A percentile compares a stretch with the other conserved stretches of the same genome.
phyloP scores from a whole-genome alignment of 2,113 vertebrate species.

The Vidua macroura region DNA sequence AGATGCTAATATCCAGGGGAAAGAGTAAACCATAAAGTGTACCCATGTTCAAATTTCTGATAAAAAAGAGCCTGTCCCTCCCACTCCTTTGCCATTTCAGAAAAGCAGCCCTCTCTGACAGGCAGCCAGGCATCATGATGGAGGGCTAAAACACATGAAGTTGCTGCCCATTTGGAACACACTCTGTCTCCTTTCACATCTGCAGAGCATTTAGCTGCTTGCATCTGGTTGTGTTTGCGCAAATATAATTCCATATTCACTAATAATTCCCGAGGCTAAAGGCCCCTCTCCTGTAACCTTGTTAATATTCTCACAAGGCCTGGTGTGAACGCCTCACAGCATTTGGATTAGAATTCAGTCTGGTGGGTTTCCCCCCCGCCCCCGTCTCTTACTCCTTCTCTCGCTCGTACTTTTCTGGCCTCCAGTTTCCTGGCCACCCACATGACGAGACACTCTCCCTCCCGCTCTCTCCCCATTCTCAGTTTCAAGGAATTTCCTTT shows the following conservation, averaged over 20 bases:
- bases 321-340: constrained; percentile 80
- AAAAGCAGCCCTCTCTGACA: constrained; percentile 43
- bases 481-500: constrained; percentile 83
- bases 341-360: constrained; percentile 80
- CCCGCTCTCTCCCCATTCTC: constrained; percentile 76
- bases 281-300: constrained; percentile 80
- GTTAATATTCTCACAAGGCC: constrained; percentile 85
- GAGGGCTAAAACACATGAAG: constrained; percentile 62
- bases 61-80: neutral
- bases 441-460: constrained; percentile 77
- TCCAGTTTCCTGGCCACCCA: constrained; percentile 91
- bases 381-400: constrained; percentile 66
- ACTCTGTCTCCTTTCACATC: constrained; percentile 77
- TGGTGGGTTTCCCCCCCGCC: constrained; percentile 42
- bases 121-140: constrained; percentile 13
- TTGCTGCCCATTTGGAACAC: constrained; percentile 72
- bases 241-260: constrained; percentile 98
- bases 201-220: constrained; percentile 88
- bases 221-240: constrained; percentile 97
- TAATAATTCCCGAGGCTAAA: constrained; percentile 90
- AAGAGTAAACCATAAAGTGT: neutral
- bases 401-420: constrained; percentile 76
- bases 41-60: neutral
- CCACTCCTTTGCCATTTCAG: constrained; percentile 16
- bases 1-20: neutral